Evolutionary conservation across 2,797 vertebrate species (phyloP), one percentile per base, ranked within the genome.

Genomic region (Iguana delicatissima): DNA sequence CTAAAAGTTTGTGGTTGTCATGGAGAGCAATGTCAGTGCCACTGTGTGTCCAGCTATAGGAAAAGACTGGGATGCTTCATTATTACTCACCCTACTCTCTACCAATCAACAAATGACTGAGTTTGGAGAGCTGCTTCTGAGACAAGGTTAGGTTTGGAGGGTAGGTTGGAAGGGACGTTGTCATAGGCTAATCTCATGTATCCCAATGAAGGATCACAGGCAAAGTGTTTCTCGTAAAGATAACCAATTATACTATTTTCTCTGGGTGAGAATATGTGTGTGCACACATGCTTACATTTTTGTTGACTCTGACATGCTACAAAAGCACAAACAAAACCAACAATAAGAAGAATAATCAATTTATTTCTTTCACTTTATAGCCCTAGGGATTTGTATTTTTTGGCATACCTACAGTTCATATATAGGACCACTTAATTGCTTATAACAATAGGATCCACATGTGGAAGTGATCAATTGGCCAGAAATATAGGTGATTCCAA

Each of bases 401-500:
- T 42, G 35, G 35, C 32, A 59, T 42, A 13, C 2, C 42, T 14
- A 67, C 57, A 69, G 67, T 22, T 42, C 26, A 38, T 12, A 22
- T 29, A 26, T 12, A 83, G 57, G 22, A 35, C 9, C 57, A 62
- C 38, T 62, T 22, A 18, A 62, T 38, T 62, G 57, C 62, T 62
- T 83, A 62, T 83, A 62, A 57, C 79, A 80, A 81, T 57, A 81
- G 52, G 9, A 83, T 83, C 57, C 22, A 83, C 57, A 83, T 83
- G 35, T 62, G 18, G 81, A 64, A 64, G 10, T 59, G 55, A 82
- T 62, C 18, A 35, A 20, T 38, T 82, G 80, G 20, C n/a, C 80
- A 59, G n/a, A 59, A 82, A 59, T 62, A 59, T 82, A 59, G 55
- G 55, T 64, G 59, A 38, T 80, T 55, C 79, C 29, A 55, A 80